A percentile compares a stretch with the other conserved stretches of the same genome.
phyloP scores from a whole-genome alignment of 2,888 invertebrate species.

The Drosophila conformis region DNA sequence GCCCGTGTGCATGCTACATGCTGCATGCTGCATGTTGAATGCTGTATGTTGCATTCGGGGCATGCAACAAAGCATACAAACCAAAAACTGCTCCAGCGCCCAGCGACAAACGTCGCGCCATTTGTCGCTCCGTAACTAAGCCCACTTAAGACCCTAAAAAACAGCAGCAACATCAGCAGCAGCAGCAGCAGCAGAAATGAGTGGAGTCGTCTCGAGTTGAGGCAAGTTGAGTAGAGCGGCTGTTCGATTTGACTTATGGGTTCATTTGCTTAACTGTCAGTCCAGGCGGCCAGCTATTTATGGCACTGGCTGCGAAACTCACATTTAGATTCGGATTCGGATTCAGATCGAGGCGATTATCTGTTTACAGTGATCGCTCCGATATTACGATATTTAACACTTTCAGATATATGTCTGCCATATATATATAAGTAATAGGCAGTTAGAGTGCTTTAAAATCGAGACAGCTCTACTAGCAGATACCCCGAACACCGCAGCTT shows the following conservation, averaged over 20 bases:
- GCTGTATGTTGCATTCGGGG: conserved; percentile 51
- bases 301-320: conserved; percentile 37
- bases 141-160: conserved; percentile 82
- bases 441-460: neutral
- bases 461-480: neutral
- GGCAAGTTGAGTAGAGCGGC: conserved; percentile 43
- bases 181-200: conserved; percentile 13
- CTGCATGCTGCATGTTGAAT: conserved; percentile 50
- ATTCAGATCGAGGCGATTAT: conserved; percentile 9
- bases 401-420: too few relatives aligned
- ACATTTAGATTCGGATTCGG: neutral
- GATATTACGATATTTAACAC: too few relatives aligned
- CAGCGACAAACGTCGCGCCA: conserved; percentile 66
- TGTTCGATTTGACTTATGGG: conserved; percentile 83
- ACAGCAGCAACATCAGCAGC: conserved; percentile 48
- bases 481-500: neutral
- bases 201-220: conserved; percentile 11
- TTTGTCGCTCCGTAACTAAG: conserved; percentile 80
- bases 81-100: conserved; percentile 70
- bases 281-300: conserved; percentile 53
- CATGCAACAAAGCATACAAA: conserved; percentile 57
- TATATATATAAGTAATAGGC: too few relatives aligned
- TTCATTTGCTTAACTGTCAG: conserved; percentile 78
- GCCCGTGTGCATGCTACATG: conserved; percentile 63
- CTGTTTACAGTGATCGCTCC: conserved; percentile 12